Evolutionary conservation across 1,140 invertebrate genomes (phyloP).

Genomic region (Cephus cinctus): DNA sequence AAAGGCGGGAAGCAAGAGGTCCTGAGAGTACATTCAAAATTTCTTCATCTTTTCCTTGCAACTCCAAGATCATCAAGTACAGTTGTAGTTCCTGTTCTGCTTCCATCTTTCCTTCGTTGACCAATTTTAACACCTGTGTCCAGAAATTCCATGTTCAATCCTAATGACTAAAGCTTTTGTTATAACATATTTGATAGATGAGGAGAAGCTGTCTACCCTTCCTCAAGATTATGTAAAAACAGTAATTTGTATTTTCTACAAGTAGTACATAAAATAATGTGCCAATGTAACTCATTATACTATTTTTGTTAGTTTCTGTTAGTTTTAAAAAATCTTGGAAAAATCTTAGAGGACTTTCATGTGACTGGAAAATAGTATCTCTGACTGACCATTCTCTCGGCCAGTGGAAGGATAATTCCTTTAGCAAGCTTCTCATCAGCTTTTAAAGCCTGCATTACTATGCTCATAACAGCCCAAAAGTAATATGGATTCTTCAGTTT

Average conservation of each 20-base stretch:
- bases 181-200: no score
- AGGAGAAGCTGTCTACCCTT: no score
- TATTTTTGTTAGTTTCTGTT: neutral
- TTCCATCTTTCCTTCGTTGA: conserved; percentile 86
- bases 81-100: conserved; percentile 91
- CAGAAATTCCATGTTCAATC: no score
- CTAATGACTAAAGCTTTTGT: no score
- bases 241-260: no score
- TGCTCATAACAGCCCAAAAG: conserved; percentile 96
- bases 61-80: conserved; percentile 87
- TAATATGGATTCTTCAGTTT: conserved; percentile 95
- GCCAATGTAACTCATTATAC: neutral
- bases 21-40: conserved; percentile 78
- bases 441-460: conserved; percentile 81
- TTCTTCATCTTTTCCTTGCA: conserved; percentile 80
- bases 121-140: conserved; percentile 80
- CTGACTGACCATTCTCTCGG: conserved; percentile 74
- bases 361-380: conserved; percentile 1
- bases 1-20: conserved; percentile 65
- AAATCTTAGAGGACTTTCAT: neutral
- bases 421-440: conserved; percentile 48
- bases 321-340: conserved; percentile 2
- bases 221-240: no score
- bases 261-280: conserved; percentile 1
- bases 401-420: conserved; percentile 67